These are phyloP conservation scores for Archilochus colubris DNA, from an alignment of 2,113 vertebrate genomes.

Conservation along the genomic window DNA sequence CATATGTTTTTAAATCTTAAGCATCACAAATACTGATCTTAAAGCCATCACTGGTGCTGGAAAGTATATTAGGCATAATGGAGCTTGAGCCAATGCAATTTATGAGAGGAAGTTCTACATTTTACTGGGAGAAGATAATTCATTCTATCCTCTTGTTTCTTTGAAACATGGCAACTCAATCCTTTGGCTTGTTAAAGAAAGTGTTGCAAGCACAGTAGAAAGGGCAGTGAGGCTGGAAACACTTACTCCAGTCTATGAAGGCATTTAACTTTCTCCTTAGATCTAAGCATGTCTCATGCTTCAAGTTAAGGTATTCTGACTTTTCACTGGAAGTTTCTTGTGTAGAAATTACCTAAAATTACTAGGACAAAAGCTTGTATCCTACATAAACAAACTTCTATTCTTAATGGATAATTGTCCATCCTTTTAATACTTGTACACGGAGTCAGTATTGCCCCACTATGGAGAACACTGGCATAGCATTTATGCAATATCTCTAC, in stretches of 20 bases:
- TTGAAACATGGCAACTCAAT: conserved; percentile 8
- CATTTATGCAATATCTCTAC: not conserved
- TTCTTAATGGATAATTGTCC: not conserved
- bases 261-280: not conserved
- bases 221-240: not conserved
- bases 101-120: conserved; percentile 28
- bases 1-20: not conserved
- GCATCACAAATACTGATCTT: conserved; percentile 16
- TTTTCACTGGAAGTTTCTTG: not conserved
- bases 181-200: not conserved
- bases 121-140: conserved; percentile 20
- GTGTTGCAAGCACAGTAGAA: not conserved
- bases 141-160: not conserved
- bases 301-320: not conserved
- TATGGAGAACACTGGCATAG: not conserved
- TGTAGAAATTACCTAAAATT: not conserved
- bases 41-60: conserved; percentile 13
- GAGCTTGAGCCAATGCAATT: not conserved
- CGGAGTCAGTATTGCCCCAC: not conserved
- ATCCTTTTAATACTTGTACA: not conserved
- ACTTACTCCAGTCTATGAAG: not conserved
- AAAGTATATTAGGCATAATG: conserved; percentile 3
- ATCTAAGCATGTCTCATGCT: not conserved
- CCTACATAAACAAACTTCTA: not conserved
- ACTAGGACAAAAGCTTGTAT: not conserved